phyloP scores from a whole-genome alignment of 2,113 vertebrate species.

The Trematomus loennbergii region DNA sequence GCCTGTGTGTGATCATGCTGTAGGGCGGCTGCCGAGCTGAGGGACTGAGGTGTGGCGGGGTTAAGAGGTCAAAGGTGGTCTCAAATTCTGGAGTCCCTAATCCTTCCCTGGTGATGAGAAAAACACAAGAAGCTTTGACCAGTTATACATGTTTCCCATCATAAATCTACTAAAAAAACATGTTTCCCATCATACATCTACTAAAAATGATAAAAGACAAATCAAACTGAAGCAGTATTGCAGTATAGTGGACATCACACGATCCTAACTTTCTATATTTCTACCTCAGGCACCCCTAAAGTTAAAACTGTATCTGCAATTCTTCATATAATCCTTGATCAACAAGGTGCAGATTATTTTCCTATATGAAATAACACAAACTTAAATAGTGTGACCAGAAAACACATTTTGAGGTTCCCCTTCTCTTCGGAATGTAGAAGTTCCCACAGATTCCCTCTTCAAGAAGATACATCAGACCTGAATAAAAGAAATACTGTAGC shows the following conservation, averaged over 20 bases:
- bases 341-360: not conserved
- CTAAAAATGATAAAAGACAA: too few relatives aligned
- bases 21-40: slow-evolving; percentile 35
- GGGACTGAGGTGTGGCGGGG: slow-evolving; percentile 63
- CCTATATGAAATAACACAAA: not conserved
- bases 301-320: not conserved
- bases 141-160: slow-evolving; percentile 4
- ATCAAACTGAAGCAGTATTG: too few relatives aligned
- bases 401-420: not conserved
- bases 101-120: slow-evolving; percentile 55
- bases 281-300: not conserved
- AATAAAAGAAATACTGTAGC: not conserved
- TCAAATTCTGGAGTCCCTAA: slow-evolving; percentile 47
- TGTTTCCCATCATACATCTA: slow-evolving; percentile 12
- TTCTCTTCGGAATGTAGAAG: not conserved
- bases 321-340: not conserved
- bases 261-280: not conserved
- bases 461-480: not conserved
- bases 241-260: too few relatives aligned
- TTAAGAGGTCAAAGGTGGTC: slow-evolving; percentile 64
- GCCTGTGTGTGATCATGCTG: slow-evolving; percentile 25
- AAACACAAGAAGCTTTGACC: slow-evolving; percentile 48
- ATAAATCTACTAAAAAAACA: not conserved
- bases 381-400: not conserved
- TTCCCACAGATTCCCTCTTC: slow-evolving; percentile 7